These are phyloP conservation scores for Zelostemma sp. DNA, from an alignment of 1,140 invertebrate genomes.

Conservation along the genomic window DNA sequence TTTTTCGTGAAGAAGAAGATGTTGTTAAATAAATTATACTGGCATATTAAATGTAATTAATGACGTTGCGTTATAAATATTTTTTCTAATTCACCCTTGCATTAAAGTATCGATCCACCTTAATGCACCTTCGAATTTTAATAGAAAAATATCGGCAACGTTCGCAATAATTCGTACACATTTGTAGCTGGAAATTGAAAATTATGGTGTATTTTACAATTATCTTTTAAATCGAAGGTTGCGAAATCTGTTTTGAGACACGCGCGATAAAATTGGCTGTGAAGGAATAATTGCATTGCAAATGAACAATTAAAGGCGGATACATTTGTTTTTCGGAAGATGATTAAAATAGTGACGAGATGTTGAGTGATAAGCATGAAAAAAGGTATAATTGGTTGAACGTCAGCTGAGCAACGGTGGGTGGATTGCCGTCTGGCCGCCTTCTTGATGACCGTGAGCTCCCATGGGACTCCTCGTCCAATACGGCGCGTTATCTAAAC, in stretches of 20 bases:
- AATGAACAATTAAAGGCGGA: neutral
- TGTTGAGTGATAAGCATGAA: slow-evolving; percentile 11
- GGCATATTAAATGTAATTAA: no score
- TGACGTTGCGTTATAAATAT: no score
- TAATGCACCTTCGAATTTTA: no score
- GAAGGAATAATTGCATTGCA: neutral
- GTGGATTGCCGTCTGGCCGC: slow-evolving; percentile 35
- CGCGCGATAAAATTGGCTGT: neutral
- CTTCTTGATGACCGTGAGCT: slow-evolving; percentile 33
- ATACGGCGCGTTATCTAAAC: slow-evolving; percentile 64
- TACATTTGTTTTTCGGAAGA: slow-evolving; percentile 3
- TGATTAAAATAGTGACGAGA: slow-evolving; percentile 13
- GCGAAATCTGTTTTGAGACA: neutral
- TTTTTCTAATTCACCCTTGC: no score
- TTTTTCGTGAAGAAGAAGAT: no score
- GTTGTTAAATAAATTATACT: no score
- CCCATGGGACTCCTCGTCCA: slow-evolving; percentile 40
- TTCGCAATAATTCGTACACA: no score
- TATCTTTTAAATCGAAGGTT: neutral
- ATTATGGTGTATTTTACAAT: no score
- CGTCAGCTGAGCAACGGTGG: slow-evolving; percentile 35
- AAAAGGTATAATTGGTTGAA: slow-evolving; percentile 34
- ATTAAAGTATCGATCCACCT: no score
- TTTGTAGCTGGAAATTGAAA: no score
- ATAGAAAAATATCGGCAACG: no score